Evolutionary conservation across 2,113 vertebrate genomes (phyloP).

Genomic region (Rhynchopsitta pachyrhyncha): DNA sequence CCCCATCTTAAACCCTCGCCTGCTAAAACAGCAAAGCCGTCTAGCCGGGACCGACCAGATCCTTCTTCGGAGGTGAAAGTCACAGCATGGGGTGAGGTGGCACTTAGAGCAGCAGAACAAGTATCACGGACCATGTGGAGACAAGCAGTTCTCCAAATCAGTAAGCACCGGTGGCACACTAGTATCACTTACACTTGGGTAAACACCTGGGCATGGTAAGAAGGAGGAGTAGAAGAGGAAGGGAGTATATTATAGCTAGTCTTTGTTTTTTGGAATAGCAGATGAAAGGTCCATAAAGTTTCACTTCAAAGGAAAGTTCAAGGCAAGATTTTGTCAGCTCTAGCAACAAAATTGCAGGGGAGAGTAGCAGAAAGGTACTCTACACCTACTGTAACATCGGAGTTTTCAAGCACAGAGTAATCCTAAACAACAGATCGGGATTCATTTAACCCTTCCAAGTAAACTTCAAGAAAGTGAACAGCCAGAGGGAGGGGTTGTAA

Average conservation of each 20-base stretch:
- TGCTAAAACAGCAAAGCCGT: neutral
- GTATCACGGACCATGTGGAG: accelerated
- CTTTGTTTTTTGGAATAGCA: neutral
- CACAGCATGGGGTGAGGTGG: accelerated
- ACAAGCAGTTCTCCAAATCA: neutral
- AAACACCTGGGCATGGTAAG: neutral
- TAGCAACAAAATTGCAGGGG: neutral
- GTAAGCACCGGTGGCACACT: neutral
- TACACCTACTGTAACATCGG: accelerated
- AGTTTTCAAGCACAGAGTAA: neutral
- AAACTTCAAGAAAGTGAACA: neutral
- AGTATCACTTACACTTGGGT: neutral
- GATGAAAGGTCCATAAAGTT: neutral
- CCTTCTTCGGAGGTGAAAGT: neutral
- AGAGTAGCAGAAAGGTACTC: neutral
- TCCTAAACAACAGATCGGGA: neutral
- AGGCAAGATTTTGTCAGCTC: slow-evolving; percentile 12
- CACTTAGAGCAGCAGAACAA: neutral
- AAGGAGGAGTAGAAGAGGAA: neutral
- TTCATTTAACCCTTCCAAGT: neutral
- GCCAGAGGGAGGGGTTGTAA: accelerated
- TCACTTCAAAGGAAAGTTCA: slow-evolving; percentile 28
- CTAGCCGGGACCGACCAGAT: neutral
- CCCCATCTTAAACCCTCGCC: neutral
- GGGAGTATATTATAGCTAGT: neutral